Evolutionary conservation across 2,888 invertebrate genomes (phyloP).

Genomic region (Amphipoea lucens): DNA sequence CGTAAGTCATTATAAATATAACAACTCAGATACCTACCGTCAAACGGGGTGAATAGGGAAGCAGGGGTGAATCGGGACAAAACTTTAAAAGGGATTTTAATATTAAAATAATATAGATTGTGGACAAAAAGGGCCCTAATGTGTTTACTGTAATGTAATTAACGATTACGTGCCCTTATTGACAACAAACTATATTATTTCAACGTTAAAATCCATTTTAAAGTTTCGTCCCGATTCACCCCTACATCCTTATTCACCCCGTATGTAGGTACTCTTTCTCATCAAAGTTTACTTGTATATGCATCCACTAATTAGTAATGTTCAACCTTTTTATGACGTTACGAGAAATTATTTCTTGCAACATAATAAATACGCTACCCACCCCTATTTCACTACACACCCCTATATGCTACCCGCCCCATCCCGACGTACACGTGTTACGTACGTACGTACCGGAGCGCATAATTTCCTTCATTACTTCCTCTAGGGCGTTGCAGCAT

Average conservation of each 20-base stretch:
- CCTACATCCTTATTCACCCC: too few relatives aligned
- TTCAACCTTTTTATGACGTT: neutral
- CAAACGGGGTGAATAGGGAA: too few relatives aligned
- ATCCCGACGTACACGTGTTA: slow-evolving; percentile 4
- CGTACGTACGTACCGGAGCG: slow-evolving; percentile 29
- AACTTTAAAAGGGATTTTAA: too few relatives aligned
- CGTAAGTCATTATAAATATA: neutral
- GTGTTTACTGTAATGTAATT: too few relatives aligned
- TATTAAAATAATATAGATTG: too few relatives aligned
- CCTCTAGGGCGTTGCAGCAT: slow-evolving; percentile 40
- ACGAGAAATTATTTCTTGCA: neutral
- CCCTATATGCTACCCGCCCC: neutral
- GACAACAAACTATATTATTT: too few relatives aligned
- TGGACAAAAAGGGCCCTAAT: too few relatives aligned
- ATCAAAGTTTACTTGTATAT: neutral
- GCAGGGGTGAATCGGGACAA: too few relatives aligned
- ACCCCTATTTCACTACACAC: neutral
- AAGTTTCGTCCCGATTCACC: too few relatives aligned
- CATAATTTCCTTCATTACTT: slow-evolving; percentile 65
- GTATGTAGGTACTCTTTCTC: neutral
- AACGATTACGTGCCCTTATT: too few relatives aligned
- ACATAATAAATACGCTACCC: slow-evolving; percentile 1
- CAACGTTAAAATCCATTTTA: too few relatives aligned
- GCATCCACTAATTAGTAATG: slow-evolving; percentile 16
- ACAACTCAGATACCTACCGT: neutral